Evolutionary conservation across 2,113 vertebrate genomes (phyloP), one percentile per base, ranked within the genome.

Genomic region (Microcebus griseorufus): DNA sequence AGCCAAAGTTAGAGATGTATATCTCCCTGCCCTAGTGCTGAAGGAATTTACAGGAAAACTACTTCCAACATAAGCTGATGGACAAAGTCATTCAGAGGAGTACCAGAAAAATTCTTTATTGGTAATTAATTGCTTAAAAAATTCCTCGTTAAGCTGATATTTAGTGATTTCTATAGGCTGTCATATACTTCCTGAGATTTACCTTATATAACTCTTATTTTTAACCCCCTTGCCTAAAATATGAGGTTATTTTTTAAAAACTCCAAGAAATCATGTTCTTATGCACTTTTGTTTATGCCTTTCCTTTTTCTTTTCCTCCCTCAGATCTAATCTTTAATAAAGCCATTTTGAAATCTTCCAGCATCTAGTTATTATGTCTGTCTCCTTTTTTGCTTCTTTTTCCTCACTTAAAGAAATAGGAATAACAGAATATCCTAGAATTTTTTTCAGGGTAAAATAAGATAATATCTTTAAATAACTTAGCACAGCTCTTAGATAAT

Each of bases 271-370:
- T 34, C 16, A 73, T 25, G 8, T 86, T 87, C 4, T 51, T 51
- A 32, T 10, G 2, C 1, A 84, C 2, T 2, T 62, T 32, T 80
- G 1, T 60, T 78, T 60, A 12, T 13, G 1, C 1, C 8, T 6
- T 53, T 90, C 16, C 9, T 5, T 58, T 67, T 67, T 2, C 20
- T 64, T 73, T 55, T 51, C 1, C 22, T 1, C 75, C 12, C 11
- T 12, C 5, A 70, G 4, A 75, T 64, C 9, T 80, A 45, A 29
- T 37, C 3, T 18, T 60, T 9, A 81, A 72, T 65, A 88, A 60
- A 72, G 0, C 0, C 1, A 96, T 88, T 65, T 45, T 60, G 39
- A 96, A 91, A 45, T 29, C 39, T 20, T 48, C 37, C 32, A 53
- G 3, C 9, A 69, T 76, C 22, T 55, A 39, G 9, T 75, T 9